phyloP scores from a whole-genome alignment of 30 jellyfish, hydroid and myxozoan species.

The Clytia hemisphaerica region DNA sequence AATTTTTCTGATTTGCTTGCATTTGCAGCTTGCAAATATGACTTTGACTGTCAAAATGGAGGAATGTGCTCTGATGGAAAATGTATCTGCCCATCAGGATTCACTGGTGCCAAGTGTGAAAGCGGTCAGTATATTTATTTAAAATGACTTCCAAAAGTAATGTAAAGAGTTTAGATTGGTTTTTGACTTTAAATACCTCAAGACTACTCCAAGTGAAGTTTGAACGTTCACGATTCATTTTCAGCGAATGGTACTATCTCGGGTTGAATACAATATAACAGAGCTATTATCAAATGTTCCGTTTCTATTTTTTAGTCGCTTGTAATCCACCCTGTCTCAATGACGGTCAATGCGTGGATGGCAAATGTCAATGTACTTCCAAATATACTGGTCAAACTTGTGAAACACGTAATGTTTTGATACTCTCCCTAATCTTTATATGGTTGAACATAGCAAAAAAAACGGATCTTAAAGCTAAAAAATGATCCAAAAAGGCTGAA shows the following conservation, averaged over 20 bases:
- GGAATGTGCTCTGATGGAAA: conserved; percentile 55
- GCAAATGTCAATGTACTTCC: conserved; percentile 56
- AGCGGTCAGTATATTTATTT: conserved; percentile 62
- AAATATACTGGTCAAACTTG: conserved; percentile 52
- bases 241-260: background rate
- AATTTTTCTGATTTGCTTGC: no score
- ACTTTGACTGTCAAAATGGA: conserved; percentile 38
- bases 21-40: background rate
- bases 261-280: background rate
- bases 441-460: no score
- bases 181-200: no score
- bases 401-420: conserved; percentile 38
- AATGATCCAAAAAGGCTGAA: no score
- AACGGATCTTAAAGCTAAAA: no score
- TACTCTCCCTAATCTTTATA: no score
- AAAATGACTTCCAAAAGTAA: no score
- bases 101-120: conserved; percentile 61
- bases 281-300: background rate
- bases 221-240: no score
- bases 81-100: conserved; percentile 51
- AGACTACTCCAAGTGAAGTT: no score
- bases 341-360: conserved; percentile 52
- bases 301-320: conserved; percentile 14
- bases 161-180: no score
- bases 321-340: conserved; percentile 68